Conservation (phyloP, 2,888 invertebrate genomes). For the Drosophila stalkeri region DNA sequence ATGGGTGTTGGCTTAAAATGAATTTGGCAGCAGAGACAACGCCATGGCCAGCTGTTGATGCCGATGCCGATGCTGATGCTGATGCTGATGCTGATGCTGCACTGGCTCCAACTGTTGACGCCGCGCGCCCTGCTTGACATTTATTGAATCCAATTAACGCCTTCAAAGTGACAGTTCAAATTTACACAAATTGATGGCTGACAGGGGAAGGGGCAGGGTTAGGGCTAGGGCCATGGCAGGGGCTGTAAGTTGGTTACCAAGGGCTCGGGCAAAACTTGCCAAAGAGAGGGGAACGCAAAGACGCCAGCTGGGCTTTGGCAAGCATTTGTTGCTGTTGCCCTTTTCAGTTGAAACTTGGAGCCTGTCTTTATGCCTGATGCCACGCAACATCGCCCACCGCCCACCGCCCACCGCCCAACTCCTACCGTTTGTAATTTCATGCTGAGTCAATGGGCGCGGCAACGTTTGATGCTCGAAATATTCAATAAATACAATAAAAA, state of each 20-base stretch:
- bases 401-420: background rate
- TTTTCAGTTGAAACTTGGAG: background rate
- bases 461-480: conserved; percentile 73
- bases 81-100: conserved; percentile 22
- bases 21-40: conserved; percentile 47
- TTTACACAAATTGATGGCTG: conserved; percentile 78
- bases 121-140: conserved; percentile 53
- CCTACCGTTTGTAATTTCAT: conserved; percentile 27
- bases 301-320: conserved; percentile 13
- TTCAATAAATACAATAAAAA: conserved; percentile 80
- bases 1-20: conserved; percentile 33
- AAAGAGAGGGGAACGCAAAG: background rate
- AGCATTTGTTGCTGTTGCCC: conserved; percentile 11
- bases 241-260: background rate
- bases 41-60: conserved; percentile 19
- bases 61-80: conserved; percentile 10
- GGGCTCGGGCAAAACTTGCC: conserved; percentile 3
- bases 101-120: conserved; percentile 39
- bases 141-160: conserved; percentile 82
- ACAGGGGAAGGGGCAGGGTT: background rate
- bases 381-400: background rate
- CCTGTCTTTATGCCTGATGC: background rate
- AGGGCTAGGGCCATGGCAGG: background rate
- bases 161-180: conserved; percentile 81
- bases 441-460: conserved; percentile 67